Evolutionary conservation across 2,113 vertebrate genomes (phyloP).

Genomic region (Rhinoptilus africanus): DNA sequence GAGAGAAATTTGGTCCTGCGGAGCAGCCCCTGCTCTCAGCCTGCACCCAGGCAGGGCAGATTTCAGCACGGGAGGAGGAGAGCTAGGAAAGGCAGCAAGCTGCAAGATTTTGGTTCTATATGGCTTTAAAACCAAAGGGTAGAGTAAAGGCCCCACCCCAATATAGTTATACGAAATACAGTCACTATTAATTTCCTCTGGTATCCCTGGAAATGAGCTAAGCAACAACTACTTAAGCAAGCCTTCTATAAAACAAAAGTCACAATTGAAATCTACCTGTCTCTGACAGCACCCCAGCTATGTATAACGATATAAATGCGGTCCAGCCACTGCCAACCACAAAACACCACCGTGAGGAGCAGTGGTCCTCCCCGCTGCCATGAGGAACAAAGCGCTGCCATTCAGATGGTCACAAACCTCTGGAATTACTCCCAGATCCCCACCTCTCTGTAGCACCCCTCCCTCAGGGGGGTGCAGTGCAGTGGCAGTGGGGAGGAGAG

Average conservation of each 20-base stretch:
- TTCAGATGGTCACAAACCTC: neutral
- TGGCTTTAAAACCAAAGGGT: neutral
- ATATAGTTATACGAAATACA: neutral
- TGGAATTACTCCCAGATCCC: neutral
- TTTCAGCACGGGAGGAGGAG: neutral
- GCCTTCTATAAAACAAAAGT: neutral
- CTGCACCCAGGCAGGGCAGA: neutral
- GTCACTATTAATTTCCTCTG: neutral
- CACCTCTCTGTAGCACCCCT: too few species aligned
- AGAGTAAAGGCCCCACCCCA: neutral
- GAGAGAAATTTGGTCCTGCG: neutral
- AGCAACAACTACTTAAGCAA: neutral
- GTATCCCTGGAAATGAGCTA: neutral
- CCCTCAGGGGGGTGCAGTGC: neutral
- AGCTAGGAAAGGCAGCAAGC: neutral
- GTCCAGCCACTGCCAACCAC: neutral
- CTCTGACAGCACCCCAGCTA: neutral
- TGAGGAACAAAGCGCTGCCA: neutral
- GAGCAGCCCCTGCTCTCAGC: neutral
- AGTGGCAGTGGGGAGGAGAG: neutral
- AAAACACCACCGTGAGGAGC: neutral
- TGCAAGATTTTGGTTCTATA: neutral
- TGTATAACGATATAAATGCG: accelerated
- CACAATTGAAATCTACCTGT: neutral
- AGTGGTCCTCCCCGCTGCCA: neutral